Evolutionary conservation across 1,140 invertebrate species (phyloP).

Genomic region (Mamestra configurata): DNA sequence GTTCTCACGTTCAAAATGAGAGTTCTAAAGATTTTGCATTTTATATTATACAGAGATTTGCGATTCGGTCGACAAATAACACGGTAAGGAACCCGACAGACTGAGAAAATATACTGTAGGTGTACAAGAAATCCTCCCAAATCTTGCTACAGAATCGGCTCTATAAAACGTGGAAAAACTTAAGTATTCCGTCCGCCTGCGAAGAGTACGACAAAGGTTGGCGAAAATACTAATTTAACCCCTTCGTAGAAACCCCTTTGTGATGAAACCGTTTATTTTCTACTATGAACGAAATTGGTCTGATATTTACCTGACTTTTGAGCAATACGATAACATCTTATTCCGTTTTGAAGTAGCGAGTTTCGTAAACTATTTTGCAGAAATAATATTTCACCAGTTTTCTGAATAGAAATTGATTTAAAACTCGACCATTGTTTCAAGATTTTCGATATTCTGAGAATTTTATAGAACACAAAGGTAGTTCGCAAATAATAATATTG

Average conservation of each 20-base stretch:
- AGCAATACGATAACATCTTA: conserved; percentile 7
- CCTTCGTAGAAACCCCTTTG: conserved; percentile 19
- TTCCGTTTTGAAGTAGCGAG: background rate
- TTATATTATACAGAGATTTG: conserved; percentile 50
- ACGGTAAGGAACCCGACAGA: conserved; percentile 19
- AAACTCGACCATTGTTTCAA: background rate
- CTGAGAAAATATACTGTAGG: conserved; percentile 36
- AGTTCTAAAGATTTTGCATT: conserved; percentile 47
- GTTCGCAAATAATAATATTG: background rate
- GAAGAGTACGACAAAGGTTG: conserved; percentile 43
- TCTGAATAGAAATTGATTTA: background rate
- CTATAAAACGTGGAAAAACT: conserved; percentile 48
- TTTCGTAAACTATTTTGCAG: background rate
- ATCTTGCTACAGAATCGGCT: conserved; percentile 27
- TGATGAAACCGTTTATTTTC: conserved; percentile 46
- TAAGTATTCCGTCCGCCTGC: conserved; percentile 41
- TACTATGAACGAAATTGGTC: conserved; percentile 32
- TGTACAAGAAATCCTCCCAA: conserved; percentile 34
- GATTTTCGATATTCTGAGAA: background rate
- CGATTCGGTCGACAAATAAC: conserved; percentile 37
- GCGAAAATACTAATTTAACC: conserved; percentile 50
- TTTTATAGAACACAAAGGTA: background rate
- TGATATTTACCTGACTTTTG: conserved; percentile 40
- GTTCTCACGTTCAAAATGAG: conserved; percentile 47
- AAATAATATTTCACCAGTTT: background rate